These are phyloP conservation scores for Ptychobarbus kaznakovi DNA, from an alignment of 2,797 vertebrate species.

Conservation along the genomic window DNA sequence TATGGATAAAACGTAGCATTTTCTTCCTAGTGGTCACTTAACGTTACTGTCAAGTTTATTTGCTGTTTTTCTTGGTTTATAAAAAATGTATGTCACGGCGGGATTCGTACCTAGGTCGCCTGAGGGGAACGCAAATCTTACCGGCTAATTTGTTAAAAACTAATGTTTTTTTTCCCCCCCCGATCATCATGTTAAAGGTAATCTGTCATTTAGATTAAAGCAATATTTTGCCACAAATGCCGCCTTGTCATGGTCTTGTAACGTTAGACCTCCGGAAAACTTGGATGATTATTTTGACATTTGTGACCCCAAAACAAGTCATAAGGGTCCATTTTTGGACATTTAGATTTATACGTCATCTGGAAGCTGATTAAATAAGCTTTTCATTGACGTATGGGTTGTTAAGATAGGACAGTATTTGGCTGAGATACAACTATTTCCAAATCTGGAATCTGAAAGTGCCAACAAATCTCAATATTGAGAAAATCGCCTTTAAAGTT, in stretches of 20 bases:
- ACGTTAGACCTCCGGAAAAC: not conserved
- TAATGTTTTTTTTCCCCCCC: too few species aligned
- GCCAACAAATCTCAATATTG: too few species aligned
- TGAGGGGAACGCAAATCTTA: not conserved
- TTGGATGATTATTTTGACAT: not conserved
- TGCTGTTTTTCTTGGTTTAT: not conserved
- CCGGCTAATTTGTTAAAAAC: not conserved
- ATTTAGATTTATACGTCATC: too few species aligned
- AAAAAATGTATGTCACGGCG: not conserved
- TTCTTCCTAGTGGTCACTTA: not conserved
- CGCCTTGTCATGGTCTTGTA: not conserved
- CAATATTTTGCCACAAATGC: not conserved
- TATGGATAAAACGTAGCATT: not conserved
- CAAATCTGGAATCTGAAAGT: too few species aligned
- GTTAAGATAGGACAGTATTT: too few species aligned
- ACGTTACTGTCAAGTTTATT: not conserved
- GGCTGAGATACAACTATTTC: too few species aligned
- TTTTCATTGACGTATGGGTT: too few species aligned
- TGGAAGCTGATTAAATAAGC: too few species aligned
- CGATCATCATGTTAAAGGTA: not conserved
- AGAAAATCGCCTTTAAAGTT: too few species aligned
- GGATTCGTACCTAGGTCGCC: not conserved
- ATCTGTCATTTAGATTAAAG: not conserved
- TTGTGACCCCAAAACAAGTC: too few species aligned
- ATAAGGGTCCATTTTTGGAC: too few species aligned